Base-by-base conservation (phyloP, 2,797 vertebrate genomes). In the Leptodactylus fallax region DNA sequence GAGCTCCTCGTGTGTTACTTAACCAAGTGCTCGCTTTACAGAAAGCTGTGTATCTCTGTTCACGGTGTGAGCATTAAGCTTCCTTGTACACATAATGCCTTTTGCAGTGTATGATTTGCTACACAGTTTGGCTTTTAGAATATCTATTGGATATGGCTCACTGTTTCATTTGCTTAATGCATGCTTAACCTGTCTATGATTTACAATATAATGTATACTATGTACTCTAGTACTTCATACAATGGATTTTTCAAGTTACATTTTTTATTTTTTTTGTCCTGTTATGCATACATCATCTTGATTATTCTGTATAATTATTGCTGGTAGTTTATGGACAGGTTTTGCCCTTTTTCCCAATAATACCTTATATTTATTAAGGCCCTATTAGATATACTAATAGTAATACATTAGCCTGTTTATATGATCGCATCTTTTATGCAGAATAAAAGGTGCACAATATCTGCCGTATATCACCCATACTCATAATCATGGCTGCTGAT, bases 1-100 rank as follows among this genome's bases (percentile, higher is more conserved):
- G 58, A 71, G 23, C 63, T 56, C 53, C 78, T 76, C 49, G 58
- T 25, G 65, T 87, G 86, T 82, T 85, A 71, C 79, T 87, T 83
- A 78, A 63, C 78, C 27, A 60, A 78, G 14, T 79, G 17, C 71
- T 83, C 19, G 51, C 9, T 45, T 55, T 49, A 60, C 53, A 60
- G 51, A 76, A 85, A 49, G 71, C 72, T 47, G 65, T 85, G 36
- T 49, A 3, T 74, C 16, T 74, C 6, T 74, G 69, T 45, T 45
- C 58, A 49, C 11, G 53, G 58, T 85, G 45, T 85, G 69, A 83
- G 14, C 27, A 55, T 56, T 36, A 36, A 2, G 36, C 6, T 23
- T 49, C 21, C 7, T 83, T 74, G 74, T n/a, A 17, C 60, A 4
- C 11, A 14, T 74, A 61, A 10, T 69, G 58, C 45, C 21, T 53